Conservation (phyloP, 2,797 vertebrate genomes). For the Pseudocheirus occidentalis region DNA sequence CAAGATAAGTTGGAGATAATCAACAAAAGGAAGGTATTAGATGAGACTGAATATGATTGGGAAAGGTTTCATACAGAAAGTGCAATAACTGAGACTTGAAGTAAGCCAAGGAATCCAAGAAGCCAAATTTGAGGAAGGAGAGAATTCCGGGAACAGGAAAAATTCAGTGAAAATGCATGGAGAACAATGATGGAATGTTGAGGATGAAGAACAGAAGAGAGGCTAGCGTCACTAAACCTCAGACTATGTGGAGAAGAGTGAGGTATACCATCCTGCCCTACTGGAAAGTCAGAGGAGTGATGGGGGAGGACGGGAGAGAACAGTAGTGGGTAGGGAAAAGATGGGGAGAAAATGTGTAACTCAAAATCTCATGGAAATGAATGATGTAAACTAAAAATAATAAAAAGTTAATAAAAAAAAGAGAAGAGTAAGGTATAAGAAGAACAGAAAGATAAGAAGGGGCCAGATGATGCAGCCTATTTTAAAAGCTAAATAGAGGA, state of each 20-base stretch:
- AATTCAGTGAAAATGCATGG: background rate
- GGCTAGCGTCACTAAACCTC: too few relatives aligned
- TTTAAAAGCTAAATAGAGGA: background rate
- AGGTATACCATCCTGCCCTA: too few relatives aligned
- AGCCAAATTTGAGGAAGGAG: background rate
- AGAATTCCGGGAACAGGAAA: background rate
- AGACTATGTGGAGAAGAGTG: too few relatives aligned
- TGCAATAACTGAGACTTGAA: background rate
- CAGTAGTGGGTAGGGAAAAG: too few relatives aligned
- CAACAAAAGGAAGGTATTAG: background rate
- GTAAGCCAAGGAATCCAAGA: background rate
- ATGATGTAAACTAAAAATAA: too few relatives aligned
- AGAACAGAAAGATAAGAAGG: background rate
- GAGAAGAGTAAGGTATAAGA: background rate
- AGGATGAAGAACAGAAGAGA: too few relatives aligned
- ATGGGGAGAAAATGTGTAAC: too few relatives aligned
- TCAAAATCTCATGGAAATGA: too few relatives aligned
- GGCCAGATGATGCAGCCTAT: background rate
- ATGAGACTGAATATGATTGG: background rate
- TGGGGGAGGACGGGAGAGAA: too few relatives aligned
- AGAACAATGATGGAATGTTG: too few relatives aligned
- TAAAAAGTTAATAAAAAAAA: too few relatives aligned
- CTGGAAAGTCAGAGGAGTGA: too few relatives aligned
- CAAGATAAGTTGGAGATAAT: background rate
- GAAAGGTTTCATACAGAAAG: background rate